phyloP scores from a whole-genome alignment of 2,888 invertebrate genomes.

The Caenorhabditis sp. region DNA sequence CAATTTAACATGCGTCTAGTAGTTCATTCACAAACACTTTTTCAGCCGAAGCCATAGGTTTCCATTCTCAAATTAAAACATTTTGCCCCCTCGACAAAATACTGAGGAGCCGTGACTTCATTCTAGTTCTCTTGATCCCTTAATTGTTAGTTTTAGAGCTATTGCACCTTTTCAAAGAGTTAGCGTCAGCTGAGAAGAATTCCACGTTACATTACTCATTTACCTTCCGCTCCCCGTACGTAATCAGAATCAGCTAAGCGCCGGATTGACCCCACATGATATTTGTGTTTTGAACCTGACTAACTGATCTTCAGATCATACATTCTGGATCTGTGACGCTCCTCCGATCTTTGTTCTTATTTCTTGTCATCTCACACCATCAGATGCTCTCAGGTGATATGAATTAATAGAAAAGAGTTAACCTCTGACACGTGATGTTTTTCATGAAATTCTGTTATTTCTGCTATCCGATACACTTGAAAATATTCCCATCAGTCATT shows the following conservation, averaged over 20 bases:
- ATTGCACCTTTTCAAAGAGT: conserved; percentile 1
- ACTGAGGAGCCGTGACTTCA: conserved; percentile 15
- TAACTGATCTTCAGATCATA: conserved; percentile 15
- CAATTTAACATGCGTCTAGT: conserved; percentile 6
- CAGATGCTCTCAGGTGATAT: too few species aligned
- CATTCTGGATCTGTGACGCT: too few species aligned
- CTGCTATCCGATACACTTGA: conserved; percentile 40
- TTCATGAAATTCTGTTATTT: conserved; percentile 7
- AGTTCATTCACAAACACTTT: too few species aligned
- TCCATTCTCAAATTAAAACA: conserved; percentile 25
- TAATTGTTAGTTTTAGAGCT: conserved; percentile 20
- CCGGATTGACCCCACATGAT: conserved; percentile 34
- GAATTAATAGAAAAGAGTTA: too few species aligned
- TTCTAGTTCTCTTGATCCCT: conserved; percentile 10
- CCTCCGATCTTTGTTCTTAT: too few species aligned
- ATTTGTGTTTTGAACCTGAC: conserved; percentile 24
- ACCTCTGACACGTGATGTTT: too few species aligned
- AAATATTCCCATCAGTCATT: conserved; percentile 38
- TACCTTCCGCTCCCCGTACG: not conserved
- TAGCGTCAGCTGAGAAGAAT: not conserved
- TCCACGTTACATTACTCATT: conserved; percentile 24
- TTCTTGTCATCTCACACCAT: too few species aligned
- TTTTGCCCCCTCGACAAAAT: conserved; percentile 19
- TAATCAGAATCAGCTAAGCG: conserved; percentile 40
- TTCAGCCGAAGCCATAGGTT: conserved; percentile 28